These are phyloP conservation scores for Drosophila paulistorum DNA, from an alignment of 1,140 invertebrate genomes.

Conservation along the genomic window DNA sequence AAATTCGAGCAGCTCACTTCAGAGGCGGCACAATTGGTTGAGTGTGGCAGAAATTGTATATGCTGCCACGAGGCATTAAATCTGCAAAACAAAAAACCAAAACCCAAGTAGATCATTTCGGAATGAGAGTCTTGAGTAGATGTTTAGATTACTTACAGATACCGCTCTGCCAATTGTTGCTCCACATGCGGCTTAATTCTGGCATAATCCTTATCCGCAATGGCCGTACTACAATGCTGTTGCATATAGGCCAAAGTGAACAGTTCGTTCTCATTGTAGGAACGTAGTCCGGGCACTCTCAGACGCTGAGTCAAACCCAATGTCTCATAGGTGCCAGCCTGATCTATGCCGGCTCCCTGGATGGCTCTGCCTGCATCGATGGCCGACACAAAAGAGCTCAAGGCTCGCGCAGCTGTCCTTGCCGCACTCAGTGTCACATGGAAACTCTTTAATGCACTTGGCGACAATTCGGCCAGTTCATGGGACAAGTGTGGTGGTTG, in stretches of 20 bases:
- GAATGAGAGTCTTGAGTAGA: neutral
- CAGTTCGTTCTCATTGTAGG: slow-evolving; percentile 78
- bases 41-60: slow-evolving; percentile 76
- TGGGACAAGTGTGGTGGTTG: slow-evolving; percentile 56
- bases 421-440: slow-evolving; percentile 76
- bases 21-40: slow-evolving; percentile 68
- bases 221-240: slow-evolving; percentile 75
- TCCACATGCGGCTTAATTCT: slow-evolving; percentile 79
- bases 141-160: slow-evolving; percentile 52
- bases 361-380: slow-evolving; percentile 73
- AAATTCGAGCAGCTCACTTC: slow-evolving; percentile 71
- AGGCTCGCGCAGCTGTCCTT: slow-evolving; percentile 62
- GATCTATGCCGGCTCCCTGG: slow-evolving; percentile 66
- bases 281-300: slow-evolving; percentile 68
- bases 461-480: slow-evolving; percentile 61
- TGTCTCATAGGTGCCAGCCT: slow-evolving; percentile 71
- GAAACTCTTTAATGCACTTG: slow-evolving; percentile 66
- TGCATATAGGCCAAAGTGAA: slow-evolving; percentile 80
- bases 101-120: neutral
- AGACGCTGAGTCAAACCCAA: slow-evolving; percentile 62
- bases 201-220: slow-evolving; percentile 79
- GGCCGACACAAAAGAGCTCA: slow-evolving; percentile 67
- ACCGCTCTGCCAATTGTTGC: slow-evolving; percentile 68
- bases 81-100: slow-evolving; percentile 45
- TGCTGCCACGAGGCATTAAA: slow-evolving; percentile 82